These are phyloP conservation scores for Minunthozetes semirufus DNA, from an alignment of 2,888 invertebrate species.

Conservation along the genomic window DNA sequence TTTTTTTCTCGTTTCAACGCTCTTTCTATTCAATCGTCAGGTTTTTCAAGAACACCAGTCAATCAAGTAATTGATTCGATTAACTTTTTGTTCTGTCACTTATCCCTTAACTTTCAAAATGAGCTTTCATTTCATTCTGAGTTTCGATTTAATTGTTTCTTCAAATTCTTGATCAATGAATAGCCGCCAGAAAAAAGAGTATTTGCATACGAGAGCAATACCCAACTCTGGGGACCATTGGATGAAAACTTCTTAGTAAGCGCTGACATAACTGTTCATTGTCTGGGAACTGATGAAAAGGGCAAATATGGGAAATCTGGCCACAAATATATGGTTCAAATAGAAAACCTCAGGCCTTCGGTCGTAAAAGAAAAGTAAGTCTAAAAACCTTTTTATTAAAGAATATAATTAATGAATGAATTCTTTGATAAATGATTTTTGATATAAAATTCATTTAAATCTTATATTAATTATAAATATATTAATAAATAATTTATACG, in stretches of 20 bases:
- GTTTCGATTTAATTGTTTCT: no score
- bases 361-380: conserved; percentile 17
- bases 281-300: conserved; percentile 36
- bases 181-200: conserved; percentile 37
- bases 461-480: no score
- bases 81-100: no score
- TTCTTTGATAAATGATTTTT: not conserved
- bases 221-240: conserved; percentile 39
- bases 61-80: not conserved
- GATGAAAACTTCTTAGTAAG: conserved; percentile 37
- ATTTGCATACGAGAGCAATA: conserved; percentile 39
- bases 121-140: not conserved
- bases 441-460: not conserved
- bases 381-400: not conserved
- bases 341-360: conserved; percentile 21
- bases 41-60: no score
- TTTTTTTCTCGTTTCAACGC: not conserved
- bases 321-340: conserved; percentile 36
- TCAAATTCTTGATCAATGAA: not conserved
- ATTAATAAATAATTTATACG: not conserved
- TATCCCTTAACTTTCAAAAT: not conserved
- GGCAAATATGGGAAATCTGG: conserved; percentile 15
- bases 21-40: not conserved
- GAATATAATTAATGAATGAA: not conserved
- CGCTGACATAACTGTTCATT: conserved; percentile 38